Evolutionary conservation across 1,140 invertebrate species (phyloP).

Genomic region (Pygmarrhopalites habei): DNA sequence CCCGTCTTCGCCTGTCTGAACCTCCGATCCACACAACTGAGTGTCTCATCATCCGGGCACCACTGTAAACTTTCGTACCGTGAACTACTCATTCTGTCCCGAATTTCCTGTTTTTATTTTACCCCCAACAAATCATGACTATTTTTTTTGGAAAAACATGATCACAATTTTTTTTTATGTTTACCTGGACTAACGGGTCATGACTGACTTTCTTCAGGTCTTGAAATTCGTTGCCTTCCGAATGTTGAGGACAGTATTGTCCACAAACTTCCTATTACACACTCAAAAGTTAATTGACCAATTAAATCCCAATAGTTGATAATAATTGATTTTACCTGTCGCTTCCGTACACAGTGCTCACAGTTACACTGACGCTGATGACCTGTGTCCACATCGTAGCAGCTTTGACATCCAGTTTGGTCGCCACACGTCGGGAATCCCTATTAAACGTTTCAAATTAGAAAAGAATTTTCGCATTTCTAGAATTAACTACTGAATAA

Average conservation of each 20-base stretch:
- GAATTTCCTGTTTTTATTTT: constrained; percentile 22
- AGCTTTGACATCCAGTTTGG: background rate
- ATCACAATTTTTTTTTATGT: too few relatives aligned
- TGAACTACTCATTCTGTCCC: constrained; percentile 28
- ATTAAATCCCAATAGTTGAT: background rate
- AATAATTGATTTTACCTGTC: constrained; percentile 1
- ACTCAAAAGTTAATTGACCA: background rate
- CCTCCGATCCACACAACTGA: constrained; percentile 25
- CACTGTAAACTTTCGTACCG: constrained; percentile 16
- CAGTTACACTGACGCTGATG: constrained; percentile 36
- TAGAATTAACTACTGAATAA: background rate
- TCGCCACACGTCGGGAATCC: background rate
- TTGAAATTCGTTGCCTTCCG: constrained; percentile 27
- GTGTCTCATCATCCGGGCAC: constrained; percentile 30
- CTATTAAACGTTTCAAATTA: background rate
- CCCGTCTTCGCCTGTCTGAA: constrained; percentile 27
- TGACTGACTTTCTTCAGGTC: constrained; percentile 15
- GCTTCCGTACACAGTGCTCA: constrained; percentile 15
- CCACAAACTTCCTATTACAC: background rate
- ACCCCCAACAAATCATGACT: too few relatives aligned
- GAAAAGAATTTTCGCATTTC: background rate
- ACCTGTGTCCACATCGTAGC: constrained; percentile 29
- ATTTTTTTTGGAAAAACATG: too few relatives aligned
- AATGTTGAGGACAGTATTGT: constrained; percentile 24
- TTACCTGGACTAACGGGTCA: too few relatives aligned